phyloP scores from a whole-genome alignment of 1,140 invertebrate genomes.

The Plodia interpunctella region DNA sequence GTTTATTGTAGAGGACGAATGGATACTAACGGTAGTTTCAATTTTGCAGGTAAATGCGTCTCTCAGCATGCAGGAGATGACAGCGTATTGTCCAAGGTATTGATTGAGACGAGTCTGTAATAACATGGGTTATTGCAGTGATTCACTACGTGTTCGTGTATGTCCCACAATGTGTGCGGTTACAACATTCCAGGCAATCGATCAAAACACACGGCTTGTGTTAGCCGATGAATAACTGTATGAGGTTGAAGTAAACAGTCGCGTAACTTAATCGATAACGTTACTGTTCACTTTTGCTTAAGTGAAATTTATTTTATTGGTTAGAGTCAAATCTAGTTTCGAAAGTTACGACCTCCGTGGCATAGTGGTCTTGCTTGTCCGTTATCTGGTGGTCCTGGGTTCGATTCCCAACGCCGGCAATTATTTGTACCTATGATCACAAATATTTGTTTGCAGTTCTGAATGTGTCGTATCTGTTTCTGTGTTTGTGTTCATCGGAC shows the following conservation, averaged over 20 bases:
- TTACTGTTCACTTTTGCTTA: too few relatives aligned
- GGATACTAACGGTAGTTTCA: neutral
- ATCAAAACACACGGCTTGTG: neutral
- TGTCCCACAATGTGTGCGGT: conserved; percentile 6
- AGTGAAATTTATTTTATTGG: too few relatives aligned
- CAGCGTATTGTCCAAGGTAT: conserved; percentile 8
- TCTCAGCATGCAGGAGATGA: neutral
- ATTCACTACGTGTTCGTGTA: conserved; percentile 11
- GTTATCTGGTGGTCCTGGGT: too few relatives aligned
- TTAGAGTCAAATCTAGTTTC: too few relatives aligned
- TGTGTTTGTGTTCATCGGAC: too few relatives aligned
- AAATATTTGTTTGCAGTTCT: too few relatives aligned
- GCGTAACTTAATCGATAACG: too few relatives aligned
- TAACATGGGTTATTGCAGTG: conserved; percentile 16
- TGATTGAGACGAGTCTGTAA: conserved; percentile 14
- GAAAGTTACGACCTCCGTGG: too few relatives aligned
- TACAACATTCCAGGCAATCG: conserved; percentile 4
- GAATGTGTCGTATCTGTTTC: too few relatives aligned
- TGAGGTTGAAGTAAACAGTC: neutral
- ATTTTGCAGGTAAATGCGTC: conserved; percentile 4
- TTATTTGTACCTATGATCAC: too few relatives aligned
- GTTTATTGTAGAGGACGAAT: neutral
- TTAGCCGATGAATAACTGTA: neutral
- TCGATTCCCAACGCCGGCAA: too few relatives aligned
- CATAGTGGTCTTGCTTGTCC: too few relatives aligned